Evolutionary conservation across 2,797 vertebrate genomes (phyloP).

Genomic region (Lindbergichthys nudifrons): DNA sequence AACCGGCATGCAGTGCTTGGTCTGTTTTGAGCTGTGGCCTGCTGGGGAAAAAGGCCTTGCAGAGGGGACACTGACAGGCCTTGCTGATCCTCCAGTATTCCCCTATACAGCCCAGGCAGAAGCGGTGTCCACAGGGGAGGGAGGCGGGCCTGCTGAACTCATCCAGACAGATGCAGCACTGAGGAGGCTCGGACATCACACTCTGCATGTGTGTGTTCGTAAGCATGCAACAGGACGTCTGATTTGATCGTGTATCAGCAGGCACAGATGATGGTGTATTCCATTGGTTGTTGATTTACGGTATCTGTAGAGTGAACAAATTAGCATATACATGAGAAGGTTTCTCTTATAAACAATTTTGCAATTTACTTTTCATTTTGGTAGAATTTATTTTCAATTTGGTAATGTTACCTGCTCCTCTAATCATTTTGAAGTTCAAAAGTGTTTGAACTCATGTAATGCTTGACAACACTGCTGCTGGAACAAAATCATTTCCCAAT

Average conservation of each 20-base stretch:
- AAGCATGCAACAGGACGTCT: neutral
- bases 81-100: slow-evolving; percentile 65
- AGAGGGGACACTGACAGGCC: slow-evolving; percentile 67
- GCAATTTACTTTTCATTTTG: too few relatives aligned
- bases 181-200: slow-evolving; percentile 39
- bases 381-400: too few relatives aligned
- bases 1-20: neutral
- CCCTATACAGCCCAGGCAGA: slow-evolving; percentile 72
- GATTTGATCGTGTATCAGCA: neutral
- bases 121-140: slow-evolving; percentile 71
- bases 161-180: slow-evolving; percentile 76
- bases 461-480: too few relatives aligned
- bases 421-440: too few relatives aligned
- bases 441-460: too few relatives aligned
- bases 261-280: neutral
- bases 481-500: too few relatives aligned
- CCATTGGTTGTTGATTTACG: neutral
- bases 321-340: neutral
- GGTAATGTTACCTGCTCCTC: too few relatives aligned
- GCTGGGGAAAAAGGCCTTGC: slow-evolving; percentile 55
- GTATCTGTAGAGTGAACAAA: slow-evolving; percentile 22
- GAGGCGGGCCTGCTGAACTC: slow-evolving; percentile 37
- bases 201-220: neutral
- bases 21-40: slow-evolving; percentile 56
- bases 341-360: neutral